Evolutionary conservation across 2,888 invertebrate species (phyloP).

Genomic region (Odontocolon sp.): DNA sequence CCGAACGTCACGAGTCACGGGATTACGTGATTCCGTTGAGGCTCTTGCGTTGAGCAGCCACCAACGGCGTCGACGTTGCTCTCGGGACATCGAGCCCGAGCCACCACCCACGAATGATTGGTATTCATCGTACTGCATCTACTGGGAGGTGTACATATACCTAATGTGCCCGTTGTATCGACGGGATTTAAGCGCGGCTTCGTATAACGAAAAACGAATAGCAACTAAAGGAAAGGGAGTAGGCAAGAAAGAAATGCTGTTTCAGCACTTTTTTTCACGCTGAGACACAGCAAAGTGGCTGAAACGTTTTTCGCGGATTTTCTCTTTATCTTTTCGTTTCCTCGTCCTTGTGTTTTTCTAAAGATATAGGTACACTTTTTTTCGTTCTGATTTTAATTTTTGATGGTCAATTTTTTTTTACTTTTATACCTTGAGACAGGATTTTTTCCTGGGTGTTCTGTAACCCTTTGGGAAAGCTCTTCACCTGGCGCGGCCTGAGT

Average conservation of each 20-base stretch:
- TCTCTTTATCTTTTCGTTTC: neutral
- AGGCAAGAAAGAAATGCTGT: neutral
- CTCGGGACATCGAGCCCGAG: slow-evolving; percentile 46
- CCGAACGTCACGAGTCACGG: slow-evolving; percentile 49
- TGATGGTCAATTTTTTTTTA: neutral
- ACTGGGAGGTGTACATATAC: slow-evolving; percentile 42
- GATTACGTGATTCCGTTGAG: slow-evolving; percentile 55
- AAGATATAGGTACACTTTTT: neutral
- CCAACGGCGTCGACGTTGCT: slow-evolving; percentile 39
- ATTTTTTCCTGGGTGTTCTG: too few species aligned
- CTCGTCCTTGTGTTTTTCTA: neutral
- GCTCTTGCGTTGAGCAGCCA: slow-evolving; percentile 26
- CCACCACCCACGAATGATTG: slow-evolving; percentile 50
- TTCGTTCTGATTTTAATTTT: neutral
- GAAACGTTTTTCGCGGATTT: slow-evolving; percentile 6
- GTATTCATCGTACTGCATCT: slow-evolving; percentile 56
- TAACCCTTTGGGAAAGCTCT: too few species aligned
- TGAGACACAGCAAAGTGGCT: neutral
- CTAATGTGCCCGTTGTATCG: slow-evolving; percentile 41
- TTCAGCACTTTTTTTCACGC: neutral
- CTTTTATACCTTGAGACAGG: too few species aligned
- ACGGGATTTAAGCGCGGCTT: slow-evolving; percentile 33
- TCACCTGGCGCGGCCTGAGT: too few species aligned
- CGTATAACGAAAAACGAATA: neutral
- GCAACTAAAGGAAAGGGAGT: neutral